phyloP scores from a whole-genome alignment of 2,888 invertebrate species.

The Agapetus fuscipes region DNA sequence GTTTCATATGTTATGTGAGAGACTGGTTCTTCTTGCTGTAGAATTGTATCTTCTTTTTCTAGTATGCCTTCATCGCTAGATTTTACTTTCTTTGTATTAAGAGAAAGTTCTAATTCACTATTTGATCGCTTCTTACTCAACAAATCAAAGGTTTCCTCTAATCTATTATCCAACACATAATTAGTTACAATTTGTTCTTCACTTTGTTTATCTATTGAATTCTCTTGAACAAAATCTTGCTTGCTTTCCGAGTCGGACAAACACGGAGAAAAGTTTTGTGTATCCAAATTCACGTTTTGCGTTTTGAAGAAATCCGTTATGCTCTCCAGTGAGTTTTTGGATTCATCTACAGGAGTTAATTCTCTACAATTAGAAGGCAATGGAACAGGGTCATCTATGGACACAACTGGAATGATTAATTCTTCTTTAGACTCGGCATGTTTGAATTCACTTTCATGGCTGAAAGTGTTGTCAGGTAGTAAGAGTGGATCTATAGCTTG shows the following conservation, averaged over 20 bases:
- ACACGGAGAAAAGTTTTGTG: neutral
- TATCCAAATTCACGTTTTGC: neutral
- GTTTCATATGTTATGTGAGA: neutral
- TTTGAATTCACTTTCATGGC: constrained; percentile 32
- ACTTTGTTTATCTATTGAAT: too few species aligned
- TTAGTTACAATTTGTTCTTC: neutral
- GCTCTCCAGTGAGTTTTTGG: neutral
- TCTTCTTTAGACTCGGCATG: constrained; percentile 28
- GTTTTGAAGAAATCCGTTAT: neutral
- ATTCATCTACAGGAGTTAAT: neutral
- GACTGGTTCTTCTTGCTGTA: neutral
- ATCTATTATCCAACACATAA: neutral
- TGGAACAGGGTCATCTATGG: constrained; percentile 11
- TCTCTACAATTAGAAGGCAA: neutral
- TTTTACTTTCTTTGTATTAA: neutral
- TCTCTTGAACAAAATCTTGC: too few species aligned
- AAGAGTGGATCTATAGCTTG: constrained; percentile 37
- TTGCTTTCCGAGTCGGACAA: neutral
- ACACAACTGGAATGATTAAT: constrained; percentile 11
- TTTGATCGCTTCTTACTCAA: neutral
- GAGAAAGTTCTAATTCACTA: neutral
- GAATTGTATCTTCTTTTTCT: neutral
- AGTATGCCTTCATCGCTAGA: neutral
- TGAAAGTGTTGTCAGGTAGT: constrained; percentile 31
- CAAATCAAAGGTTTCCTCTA: neutral